Base-by-base conservation (phyloP, 2,797 vertebrate genomes). In the Tympanoctomys barrerae region DNA sequence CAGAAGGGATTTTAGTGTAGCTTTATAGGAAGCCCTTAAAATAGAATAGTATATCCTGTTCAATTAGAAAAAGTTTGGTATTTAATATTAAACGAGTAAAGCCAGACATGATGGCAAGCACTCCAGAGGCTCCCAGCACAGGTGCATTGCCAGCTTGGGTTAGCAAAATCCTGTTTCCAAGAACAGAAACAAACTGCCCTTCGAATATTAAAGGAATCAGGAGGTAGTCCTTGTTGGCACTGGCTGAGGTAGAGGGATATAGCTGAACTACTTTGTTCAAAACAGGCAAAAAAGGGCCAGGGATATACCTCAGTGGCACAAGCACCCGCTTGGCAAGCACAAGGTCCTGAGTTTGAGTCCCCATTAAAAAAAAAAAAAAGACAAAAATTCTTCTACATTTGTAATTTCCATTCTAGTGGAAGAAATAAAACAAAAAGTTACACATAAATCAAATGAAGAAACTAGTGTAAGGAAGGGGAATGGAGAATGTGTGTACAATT, bases 391-490 rank as follows among this genome's bases (percentile, higher is more conserved):
- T 87, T 71, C 24, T 87, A 39, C 22, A 5, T 93, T 86, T 84
- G 33, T n/a, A 84, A 92, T 46, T 95, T 95, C 66, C 31, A 73
- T 94, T 79, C 24, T 79, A 85, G 33, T 68, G 49, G 78, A 94
- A 85, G 39, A 95, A 39, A 82, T 59, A 88, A 90, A 95, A 84
- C 22, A 94, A 84, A 42, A 96, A n/a, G 68, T 64, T 88, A 88
- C 93, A 80, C 22, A 0, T 31, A 70, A 89, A 81, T 87, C 26
- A 70, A 33, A 78, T 70, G 42, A 79, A 91, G 49, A 89, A 86
- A 49, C 31, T 52, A 83, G 68, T 52, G 3, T 26, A 71, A 54
- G 33, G 52, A 90, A 96, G 31, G 42, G 49, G 33, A 83, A 4
- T 57, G 77, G 36, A 75, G 49, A 94, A 94, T 36, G 71, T n/a